Base-by-base conservation (phyloP, 2,797 vertebrate genomes). In the Sphenodon punctatus region DNA sequence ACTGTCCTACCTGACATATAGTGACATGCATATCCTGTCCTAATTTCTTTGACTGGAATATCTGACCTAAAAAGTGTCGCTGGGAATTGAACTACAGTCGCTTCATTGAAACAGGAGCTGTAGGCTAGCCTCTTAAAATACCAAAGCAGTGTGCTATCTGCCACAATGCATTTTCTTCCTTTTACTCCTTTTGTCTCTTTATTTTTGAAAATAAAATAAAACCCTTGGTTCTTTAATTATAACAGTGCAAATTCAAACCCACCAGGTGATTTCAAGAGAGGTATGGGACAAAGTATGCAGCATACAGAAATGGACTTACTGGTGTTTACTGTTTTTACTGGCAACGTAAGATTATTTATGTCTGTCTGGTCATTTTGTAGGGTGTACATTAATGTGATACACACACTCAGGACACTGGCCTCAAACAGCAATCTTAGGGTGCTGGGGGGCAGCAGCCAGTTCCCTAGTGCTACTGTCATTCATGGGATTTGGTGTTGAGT, bases 21-120 rank as follows among this genome's bases (percentile, higher is more conserved):
- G 8, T 72, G 25, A 65, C 72, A 49, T 80, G 10, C 20, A 75
- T 80, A 89, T n/a, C 25, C 39, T 86, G 55, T 39, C 67, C 60
- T 81, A 66, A 81, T 81, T 87, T 78, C 67, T 71, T 25, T 67
- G 46, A 78, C 58, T 86, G 63, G 49, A 75, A 45, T 73, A 73
- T 45, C 48, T 84, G 59, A 87, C 78, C 82, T 78, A 64, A 53
- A 84, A 78, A 66, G 30, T 46, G 41, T 78, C 51, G 13, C 72
- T 63, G 30, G 34, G 27, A 82, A 86, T 51, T 39, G 22, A 46
- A 49, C 30, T 55, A 30, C 39, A 66, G 68, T 63, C 1, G 0
- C 30, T 82, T 75, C 19, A 20, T 7, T 86, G 67, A 67, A 82
- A 53, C 30, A 49, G 15, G 66, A 69, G 53, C 55, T 80, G 7